Conservation (phyloP, 2,888 invertebrate species). For the Drosophila histrio region DNA sequence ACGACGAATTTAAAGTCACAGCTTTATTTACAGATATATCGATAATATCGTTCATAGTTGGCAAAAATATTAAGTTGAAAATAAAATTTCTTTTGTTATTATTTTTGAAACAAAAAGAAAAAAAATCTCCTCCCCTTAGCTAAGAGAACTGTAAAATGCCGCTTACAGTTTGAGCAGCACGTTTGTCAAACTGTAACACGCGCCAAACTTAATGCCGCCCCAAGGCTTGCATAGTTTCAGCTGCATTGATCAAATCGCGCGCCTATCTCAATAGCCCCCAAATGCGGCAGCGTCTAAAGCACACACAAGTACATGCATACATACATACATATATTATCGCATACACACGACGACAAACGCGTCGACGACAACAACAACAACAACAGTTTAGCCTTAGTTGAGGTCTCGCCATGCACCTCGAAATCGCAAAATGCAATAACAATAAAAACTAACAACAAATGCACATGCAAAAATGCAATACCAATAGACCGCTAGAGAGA, state of each 20-base stretch:
- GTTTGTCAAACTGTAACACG: constrained; percentile 63
- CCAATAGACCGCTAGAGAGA: too few relatives aligned
- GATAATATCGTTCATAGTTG: too few relatives aligned
- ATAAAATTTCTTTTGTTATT: too few relatives aligned
- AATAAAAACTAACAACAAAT: constrained; percentile 57
- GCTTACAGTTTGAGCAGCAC: constrained; percentile 32
- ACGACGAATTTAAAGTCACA: too few relatives aligned
- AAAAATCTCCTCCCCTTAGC: too few relatives aligned
- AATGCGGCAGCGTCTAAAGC: constrained; percentile 63
- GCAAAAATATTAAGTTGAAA: too few relatives aligned
- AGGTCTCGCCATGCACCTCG: constrained; percentile 78
- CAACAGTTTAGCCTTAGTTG: constrained; percentile 73
- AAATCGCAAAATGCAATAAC: constrained; percentile 66
- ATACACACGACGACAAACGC: constrained; percentile 18
- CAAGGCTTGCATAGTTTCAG: constrained; percentile 68
- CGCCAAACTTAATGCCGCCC: constrained; percentile 62
- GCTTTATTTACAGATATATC: too few relatives aligned
- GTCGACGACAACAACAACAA: constrained; percentile 19
- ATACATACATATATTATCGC: too few relatives aligned
- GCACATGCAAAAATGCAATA: constrained; percentile 61
- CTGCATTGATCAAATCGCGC: constrained; percentile 57
- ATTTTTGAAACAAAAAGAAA: too few relatives aligned
- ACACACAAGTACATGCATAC: constrained; percentile 25
- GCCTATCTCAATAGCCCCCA: constrained; percentile 78
- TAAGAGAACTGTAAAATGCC: constrained; percentile 41